phyloP scores from a whole-genome alignment of 1,140 invertebrate genomes.

The Microplitis demolitor region DNA sequence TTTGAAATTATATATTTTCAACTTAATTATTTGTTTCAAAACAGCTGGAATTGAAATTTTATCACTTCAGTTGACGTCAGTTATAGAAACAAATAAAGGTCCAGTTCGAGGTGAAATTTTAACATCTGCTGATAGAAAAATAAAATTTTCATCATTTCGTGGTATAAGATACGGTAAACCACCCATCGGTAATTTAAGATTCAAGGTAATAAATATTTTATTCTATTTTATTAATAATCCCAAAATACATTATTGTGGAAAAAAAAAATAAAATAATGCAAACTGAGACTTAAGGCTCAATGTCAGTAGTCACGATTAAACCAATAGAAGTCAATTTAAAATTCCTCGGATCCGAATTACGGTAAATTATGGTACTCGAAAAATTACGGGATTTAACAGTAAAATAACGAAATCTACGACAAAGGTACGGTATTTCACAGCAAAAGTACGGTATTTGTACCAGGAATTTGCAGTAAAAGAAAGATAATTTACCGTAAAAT shows the following conservation, averaged over 20 bases:
- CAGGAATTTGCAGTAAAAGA: too few species aligned
- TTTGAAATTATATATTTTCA: too few species aligned
- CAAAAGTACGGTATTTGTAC: too few species aligned
- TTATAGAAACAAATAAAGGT: neutral
- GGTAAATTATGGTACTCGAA: too few species aligned
- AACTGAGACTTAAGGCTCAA: neutral
- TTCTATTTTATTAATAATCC: neutral
- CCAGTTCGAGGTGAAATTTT: conserved; percentile 3
- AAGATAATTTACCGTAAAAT: too few species aligned
- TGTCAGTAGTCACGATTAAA: neutral
- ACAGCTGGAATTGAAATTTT: too few species aligned
- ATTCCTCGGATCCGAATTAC: too few species aligned
- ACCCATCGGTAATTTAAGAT: conserved; percentile 1
- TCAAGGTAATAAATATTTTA: conserved; percentile 1
- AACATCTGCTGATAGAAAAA: neutral
- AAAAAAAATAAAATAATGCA: neutral
- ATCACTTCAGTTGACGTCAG: neutral
- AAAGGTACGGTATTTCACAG: too few species aligned
- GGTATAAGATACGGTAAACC: conserved; percentile 11
- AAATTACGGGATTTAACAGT: too few species aligned
- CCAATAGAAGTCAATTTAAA: too few species aligned
- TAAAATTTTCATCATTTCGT: conserved; percentile 6
- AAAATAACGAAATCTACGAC: too few species aligned
- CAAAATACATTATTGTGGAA: neutral
- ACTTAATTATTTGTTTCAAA: too few species aligned